Conservation (phyloP, 2,888 invertebrate genomes). For the Cheilosia vulpina region DNA sequence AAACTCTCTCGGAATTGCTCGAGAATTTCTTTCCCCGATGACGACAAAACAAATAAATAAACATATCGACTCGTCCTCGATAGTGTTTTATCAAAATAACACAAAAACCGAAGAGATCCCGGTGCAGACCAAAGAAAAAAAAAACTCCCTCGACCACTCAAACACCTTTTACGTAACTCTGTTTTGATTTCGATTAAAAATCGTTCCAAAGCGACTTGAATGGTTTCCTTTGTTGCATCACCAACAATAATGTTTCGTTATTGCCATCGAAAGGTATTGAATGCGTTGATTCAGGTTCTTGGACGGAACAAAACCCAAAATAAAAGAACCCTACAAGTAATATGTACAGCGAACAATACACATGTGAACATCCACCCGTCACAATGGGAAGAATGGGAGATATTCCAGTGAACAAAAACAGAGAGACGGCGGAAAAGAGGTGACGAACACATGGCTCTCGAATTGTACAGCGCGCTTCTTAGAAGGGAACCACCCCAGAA, state of each 20-base stretch:
- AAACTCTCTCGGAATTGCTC: too few relatives aligned
- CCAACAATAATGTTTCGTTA: conserved; percentile 72
- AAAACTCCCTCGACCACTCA: conserved; percentile 28
- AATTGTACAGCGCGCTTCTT: conserved; percentile 51
- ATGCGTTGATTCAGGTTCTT: conserved; percentile 67
- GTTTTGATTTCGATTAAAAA: conserved; percentile 74
- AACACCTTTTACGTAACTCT: conserved; percentile 61
- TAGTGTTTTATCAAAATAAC: too few relatives aligned
- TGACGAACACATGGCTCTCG: conserved; percentile 70
- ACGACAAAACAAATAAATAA: too few relatives aligned
- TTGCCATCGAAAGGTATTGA: conserved; percentile 65
- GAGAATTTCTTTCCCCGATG: too few relatives aligned
- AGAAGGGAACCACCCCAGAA: conserved; percentile 56
- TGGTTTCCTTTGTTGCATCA: conserved; percentile 62
- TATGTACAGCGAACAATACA: conserved; percentile 46
- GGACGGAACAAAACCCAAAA: conserved; percentile 50
- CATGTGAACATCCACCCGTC: conserved; percentile 35
- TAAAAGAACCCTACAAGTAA: conserved; percentile 48
- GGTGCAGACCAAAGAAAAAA: too few relatives aligned
- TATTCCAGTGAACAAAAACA: conserved; percentile 71
- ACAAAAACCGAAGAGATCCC: too few relatives aligned
- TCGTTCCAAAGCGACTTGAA: conserved; percentile 70
- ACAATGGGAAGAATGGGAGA: conserved; percentile 64
- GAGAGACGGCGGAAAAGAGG: conserved; percentile 67
- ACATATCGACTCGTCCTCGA: too few relatives aligned